These are phyloP conservation scores for Homarus gammarus DNA, from an alignment of 2,888 invertebrate species.

Conservation along the genomic window DNA sequence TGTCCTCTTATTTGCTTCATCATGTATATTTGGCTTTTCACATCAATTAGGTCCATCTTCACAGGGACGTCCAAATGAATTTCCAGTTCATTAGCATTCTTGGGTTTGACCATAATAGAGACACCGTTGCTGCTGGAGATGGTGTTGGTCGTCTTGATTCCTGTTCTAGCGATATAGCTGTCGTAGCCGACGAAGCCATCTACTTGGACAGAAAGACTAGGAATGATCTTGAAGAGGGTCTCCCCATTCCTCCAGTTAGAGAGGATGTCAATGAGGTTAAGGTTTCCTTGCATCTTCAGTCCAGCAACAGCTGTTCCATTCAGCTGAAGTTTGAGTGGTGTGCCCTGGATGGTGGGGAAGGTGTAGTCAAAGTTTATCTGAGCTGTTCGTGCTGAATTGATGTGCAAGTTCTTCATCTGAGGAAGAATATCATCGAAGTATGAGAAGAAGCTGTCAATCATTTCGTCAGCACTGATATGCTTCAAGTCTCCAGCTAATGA, in stretches of 20 bases:
- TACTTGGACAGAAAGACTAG: constrained; percentile 35
- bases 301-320: constrained; percentile 42
- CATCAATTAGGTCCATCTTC: constrained; percentile 38
- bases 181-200: constrained; percentile 62
- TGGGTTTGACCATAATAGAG: neutral
- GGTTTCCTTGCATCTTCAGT: constrained; percentile 22
- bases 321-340: constrained; percentile 50
- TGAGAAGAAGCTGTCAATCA: neutral
- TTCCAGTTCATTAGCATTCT: neutral
- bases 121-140: constrained; percentile 41
- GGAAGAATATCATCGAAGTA: constrained; percentile 13
- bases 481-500: constrained; percentile 34
- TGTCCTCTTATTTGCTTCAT: constrained; percentile 29
- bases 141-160: constrained; percentile 13
- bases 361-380: constrained; percentile 46
- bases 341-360: constrained; percentile 71
- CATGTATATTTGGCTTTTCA: constrained; percentile 35
- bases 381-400: constrained; percentile 24
- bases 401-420: neutral
- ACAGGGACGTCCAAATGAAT: constrained; percentile 40
- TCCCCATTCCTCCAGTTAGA: neutral
- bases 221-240: constrained; percentile 6
- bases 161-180: constrained; percentile 18
- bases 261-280: neutral
- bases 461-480: neutral